Percentiles rank a stretch among this genome's conserved stretches.
phyloP scores from a whole-genome alignment of 1,140 invertebrate species.

The Trichoplusia ni region DNA sequence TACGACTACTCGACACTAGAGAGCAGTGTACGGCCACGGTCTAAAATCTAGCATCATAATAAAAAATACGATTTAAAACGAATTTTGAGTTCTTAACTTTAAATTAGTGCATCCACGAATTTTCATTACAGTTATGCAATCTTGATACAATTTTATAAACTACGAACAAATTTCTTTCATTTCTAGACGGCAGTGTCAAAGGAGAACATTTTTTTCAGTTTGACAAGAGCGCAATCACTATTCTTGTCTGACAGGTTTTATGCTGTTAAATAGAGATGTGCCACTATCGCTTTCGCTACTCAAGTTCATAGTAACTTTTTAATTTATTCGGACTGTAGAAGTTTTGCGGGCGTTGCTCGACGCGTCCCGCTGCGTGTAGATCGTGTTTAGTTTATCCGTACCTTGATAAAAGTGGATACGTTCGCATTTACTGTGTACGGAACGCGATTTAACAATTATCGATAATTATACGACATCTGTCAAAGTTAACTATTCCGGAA shows the following conservation, averaged over 20 bases:
- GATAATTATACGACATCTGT: constrained; percentile 59
- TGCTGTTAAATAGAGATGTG: neutral
- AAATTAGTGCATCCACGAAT: too few species aligned
- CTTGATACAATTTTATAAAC: too few species aligned
- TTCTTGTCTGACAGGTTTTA: constrained; percentile 27
- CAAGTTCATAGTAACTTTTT: neutral
- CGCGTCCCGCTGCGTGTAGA: constrained; percentile 28
- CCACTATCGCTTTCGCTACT: neutral
- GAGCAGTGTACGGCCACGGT: neutral
- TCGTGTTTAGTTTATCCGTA: constrained; percentile 39
- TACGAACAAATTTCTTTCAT: neutral
- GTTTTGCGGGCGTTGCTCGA: constrained; percentile 42
- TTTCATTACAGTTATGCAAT: too few species aligned
- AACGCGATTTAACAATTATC: constrained; percentile 40
- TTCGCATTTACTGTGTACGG: constrained; percentile 33
- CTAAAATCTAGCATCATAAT: neutral
- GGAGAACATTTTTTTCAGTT: constrained; percentile 5
- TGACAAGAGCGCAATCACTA: constrained; percentile 21
- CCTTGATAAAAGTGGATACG: constrained; percentile 38
- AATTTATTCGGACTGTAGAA: constrained; percentile 8
- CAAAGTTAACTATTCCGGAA: constrained; percentile 49
- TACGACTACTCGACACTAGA: neutral
- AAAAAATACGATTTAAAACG: too few species aligned
- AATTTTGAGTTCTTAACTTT: too few species aligned
- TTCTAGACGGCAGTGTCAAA: neutral